Conservation (phyloP, 92 coral and sea anemone genomes). For the Palythoa heliodiscus region DNA sequence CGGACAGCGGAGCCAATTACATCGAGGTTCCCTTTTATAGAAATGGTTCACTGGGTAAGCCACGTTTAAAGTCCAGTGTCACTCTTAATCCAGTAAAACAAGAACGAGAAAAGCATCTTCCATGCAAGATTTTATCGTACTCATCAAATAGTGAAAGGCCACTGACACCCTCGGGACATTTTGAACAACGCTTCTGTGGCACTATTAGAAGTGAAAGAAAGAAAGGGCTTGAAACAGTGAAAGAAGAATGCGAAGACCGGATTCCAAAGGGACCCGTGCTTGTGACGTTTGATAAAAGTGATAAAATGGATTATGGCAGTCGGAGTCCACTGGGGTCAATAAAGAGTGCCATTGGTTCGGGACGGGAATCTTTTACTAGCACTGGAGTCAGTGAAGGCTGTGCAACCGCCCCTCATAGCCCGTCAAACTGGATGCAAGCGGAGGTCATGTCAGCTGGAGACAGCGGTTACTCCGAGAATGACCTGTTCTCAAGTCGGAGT, state of each 20-base stretch:
- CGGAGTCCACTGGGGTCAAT: neutral
- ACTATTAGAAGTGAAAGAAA: neutral
- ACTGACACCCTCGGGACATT: slow-evolving; percentile 36
- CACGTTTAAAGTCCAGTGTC: slow-evolving; percentile 23
- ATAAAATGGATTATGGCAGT: neutral
- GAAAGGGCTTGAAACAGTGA: slow-evolving; percentile 8
- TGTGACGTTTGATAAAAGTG: neutral
- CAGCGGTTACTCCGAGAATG: slow-evolving; percentile 31
- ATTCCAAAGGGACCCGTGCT: slow-evolving; percentile 23
- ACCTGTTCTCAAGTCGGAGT: slow-evolving; percentile 10
- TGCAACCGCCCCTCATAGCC: slow-evolving; percentile 17
- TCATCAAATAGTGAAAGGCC: slow-evolving; percentile 11
- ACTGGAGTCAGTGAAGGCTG: slow-evolving; percentile 28
- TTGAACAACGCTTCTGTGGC: neutral
- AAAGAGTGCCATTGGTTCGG: slow-evolving; percentile 8
- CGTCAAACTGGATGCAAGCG: slow-evolving; percentile 8
- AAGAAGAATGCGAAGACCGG: slow-evolving; percentile 13
- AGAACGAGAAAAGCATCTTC: slow-evolving; percentile 15
- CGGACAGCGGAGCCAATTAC: slow-evolving; percentile 29
- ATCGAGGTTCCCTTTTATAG: slow-evolving; percentile 31
- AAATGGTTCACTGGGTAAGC: slow-evolving; percentile 23
- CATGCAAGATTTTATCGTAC: slow-evolving; percentile 20
- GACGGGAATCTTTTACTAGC: slow-evolving; percentile 10
- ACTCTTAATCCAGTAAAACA: slow-evolving; percentile 21
- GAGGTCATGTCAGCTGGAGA: slow-evolving; percentile 37